A percentile compares a stretch with the other conserved stretches of the same genome.
These are phyloP conservation scores for Limnephilus auricula DNA, from an alignment of 2,888 invertebrate species.

Conservation along the genomic window DNA sequence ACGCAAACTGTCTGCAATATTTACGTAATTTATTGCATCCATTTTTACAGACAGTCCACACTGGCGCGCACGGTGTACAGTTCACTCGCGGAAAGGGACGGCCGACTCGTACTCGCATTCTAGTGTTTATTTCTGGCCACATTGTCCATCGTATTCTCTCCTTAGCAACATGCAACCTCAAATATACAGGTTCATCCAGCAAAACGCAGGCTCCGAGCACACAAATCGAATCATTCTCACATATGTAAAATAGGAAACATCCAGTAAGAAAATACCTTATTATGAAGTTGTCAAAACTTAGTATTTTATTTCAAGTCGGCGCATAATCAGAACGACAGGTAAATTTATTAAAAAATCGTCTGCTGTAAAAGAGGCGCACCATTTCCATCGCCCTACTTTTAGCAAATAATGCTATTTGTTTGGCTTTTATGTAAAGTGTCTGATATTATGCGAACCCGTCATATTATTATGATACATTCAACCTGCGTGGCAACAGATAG, in stretches of 20 bases:
- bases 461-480: slow-evolving; percentile 3
- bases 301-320: not conserved
- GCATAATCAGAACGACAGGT: not conserved
- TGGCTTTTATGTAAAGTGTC: not conserved
- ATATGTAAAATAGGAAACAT: not conserved
- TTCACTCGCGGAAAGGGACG: not conserved
- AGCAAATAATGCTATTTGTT: not conserved
- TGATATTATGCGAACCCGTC: not conserved
- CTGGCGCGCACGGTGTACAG: not conserved
- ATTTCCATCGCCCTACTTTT: not conserved
- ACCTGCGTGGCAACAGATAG: not conserved
- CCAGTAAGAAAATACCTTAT: not conserved
- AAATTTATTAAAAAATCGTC: not conserved
- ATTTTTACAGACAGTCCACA: not conserved
- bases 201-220: not conserved
- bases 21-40: not conserved
- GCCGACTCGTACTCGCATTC: slow-evolving; percentile 1
- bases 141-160: slow-evolving; percentile 10
- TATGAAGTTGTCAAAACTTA: not conserved
- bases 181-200: not conserved
- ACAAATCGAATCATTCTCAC: not conserved
- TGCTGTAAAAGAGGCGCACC: not conserved
- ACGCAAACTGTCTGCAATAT: not conserved
- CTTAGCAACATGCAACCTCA: not conserved
- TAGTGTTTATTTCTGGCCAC: not conserved